These are phyloP conservation scores for Apamea anceps DNA, from an alignment of 2,888 invertebrate species.

Conservation along the genomic window DNA sequence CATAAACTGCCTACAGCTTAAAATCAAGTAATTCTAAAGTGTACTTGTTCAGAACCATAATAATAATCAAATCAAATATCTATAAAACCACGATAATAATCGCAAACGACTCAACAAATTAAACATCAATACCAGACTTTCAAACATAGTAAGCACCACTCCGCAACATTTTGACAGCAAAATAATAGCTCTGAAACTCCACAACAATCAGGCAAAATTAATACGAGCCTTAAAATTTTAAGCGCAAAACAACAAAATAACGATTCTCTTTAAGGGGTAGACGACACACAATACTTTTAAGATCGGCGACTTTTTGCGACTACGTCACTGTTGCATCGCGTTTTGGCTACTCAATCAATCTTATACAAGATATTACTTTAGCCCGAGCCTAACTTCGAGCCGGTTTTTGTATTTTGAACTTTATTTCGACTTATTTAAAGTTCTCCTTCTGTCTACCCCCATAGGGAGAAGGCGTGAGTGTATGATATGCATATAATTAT, in stretches of 20 bases:
- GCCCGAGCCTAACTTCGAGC: too few species aligned
- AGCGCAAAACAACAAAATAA: constrained; percentile 40
- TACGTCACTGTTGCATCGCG: neutral
- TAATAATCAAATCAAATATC: neutral
- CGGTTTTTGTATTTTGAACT: too few species aligned
- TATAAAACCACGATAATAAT: constrained; percentile 8
- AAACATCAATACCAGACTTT: constrained; percentile 59
- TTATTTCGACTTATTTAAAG: neutral
- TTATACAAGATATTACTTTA: neutral
- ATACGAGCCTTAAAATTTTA: constrained; percentile 35
- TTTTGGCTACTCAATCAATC: neutral
- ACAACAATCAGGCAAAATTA: constrained; percentile 49
- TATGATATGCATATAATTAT: too few species aligned
- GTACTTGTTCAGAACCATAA: neutral
- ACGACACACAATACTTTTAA: constrained; percentile 1
- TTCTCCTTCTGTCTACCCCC: neutral
- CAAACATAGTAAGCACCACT: constrained; percentile 26
- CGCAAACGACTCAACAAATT: constrained; percentile 45
- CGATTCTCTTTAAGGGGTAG: constrained; percentile 14
- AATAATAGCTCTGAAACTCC: constrained; percentile 50
- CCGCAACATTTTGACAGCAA: constrained; percentile 41
- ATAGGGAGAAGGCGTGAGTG: too few species aligned
- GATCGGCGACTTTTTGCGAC: neutral
- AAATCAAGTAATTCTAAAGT: neutral
- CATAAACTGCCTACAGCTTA: neutral